Base-by-base conservation (phyloP, 2,113 vertebrate genomes). In the Chlorodrepanis virens region DNA sequence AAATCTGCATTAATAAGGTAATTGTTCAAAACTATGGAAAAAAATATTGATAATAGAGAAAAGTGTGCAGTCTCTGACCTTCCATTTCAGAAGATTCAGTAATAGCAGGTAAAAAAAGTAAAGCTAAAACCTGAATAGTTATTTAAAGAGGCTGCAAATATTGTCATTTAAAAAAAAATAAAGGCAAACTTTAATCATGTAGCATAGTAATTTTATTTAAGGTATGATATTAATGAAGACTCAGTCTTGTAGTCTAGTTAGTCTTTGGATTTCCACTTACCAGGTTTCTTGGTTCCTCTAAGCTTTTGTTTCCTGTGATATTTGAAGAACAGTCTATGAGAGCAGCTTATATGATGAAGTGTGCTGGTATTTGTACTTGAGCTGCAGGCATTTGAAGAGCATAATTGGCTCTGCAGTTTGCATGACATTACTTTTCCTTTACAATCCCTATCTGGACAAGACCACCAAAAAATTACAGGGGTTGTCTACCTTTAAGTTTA, bases 61-160 rank as follows among this genome's bases (percentile, higher is more conserved):
- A 94, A 78, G 16, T 47, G 19, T 35, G 29, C 44, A 59, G 60
- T 80, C 59, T 90, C 53, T 96, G 83, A 64, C 77, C 39, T 96
- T 96, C 84, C 80, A 63, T 96, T 96, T 94, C 67, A 94, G 56
- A 93, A 89, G 71, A 95, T 47, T 90, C 54, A 44, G 11, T 81
- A 77, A 60, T 27, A 86, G 68, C 52, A 83, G 78, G 31, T 75
- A 54, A 84, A 64, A 93, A 87, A 78, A 31, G 3, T 35, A 27
- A 69, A 77, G 81, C 72, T 87, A 44, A 76, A 95, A 60, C 11
- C 39, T 71, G 47, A 22, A 24, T 4, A 75, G 56, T 83, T 96
- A 72, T 94, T 97, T 93, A 60, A 82, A 88, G 67, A 87, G 14
- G 18, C 52, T 50, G 29, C 56, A 90, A 61, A 69, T 76, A 69